Evolutionary conservation across 2,797 vertebrate genomes (phyloP).

Genomic region (Trachurus trachurus): DNA sequence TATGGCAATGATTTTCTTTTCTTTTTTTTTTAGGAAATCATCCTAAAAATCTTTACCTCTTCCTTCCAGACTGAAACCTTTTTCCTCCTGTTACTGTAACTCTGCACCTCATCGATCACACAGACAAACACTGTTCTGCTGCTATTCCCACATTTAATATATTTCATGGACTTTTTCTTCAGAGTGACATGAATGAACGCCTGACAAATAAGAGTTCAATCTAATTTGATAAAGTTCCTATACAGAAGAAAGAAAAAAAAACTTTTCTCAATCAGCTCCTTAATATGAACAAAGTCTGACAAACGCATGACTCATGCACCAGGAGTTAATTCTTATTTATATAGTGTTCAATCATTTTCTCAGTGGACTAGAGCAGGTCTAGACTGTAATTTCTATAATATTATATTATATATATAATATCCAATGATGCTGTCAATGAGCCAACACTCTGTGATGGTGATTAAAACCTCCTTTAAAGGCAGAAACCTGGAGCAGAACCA

Average conservation of each 20-base stretch:
- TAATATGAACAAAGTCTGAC: background rate
- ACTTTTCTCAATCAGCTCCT: background rate
- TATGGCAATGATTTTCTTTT: background rate
- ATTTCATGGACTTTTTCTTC: background rate
- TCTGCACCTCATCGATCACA: conserved; percentile 8
- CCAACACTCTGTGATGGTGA: background rate
- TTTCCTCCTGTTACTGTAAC: background rate
- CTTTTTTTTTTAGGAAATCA: background rate
- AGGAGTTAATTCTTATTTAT: no score
- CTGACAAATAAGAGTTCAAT: background rate
- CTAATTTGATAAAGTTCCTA: background rate
- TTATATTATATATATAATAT: background rate
- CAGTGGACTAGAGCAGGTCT: background rate
- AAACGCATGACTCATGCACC: background rate
- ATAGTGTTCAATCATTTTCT: background rate
- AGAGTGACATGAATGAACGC: background rate
- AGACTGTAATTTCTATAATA: background rate
- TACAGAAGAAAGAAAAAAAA: background rate
- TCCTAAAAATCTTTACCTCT: background rate
- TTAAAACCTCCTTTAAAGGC: no score
- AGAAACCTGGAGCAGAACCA: no score
- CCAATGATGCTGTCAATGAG: background rate
- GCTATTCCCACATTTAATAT: background rate
- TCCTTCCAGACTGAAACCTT: background rate
- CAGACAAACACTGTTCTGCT: background rate